Percentiles rank a stretch among this genome's conserved stretches.
phyloP scores from a whole-genome alignment of 2,797 vertebrate genomes.

The Cynodonichthys magdalenae region DNA sequence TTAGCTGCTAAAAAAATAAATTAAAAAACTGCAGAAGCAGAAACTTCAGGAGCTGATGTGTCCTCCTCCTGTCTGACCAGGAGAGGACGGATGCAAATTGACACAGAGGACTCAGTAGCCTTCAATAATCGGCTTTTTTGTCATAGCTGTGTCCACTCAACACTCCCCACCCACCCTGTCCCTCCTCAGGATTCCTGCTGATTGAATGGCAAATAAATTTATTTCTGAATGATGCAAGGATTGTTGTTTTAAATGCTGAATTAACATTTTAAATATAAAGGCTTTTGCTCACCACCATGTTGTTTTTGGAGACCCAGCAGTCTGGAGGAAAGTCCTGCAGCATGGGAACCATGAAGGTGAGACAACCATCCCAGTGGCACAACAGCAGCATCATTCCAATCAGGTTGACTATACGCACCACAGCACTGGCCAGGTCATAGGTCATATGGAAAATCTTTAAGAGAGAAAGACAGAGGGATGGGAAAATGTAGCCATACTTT shows the following conservation, averaged over 20 bases:
- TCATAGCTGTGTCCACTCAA: conserved; percentile 57
- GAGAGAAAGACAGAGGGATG: not conserved
- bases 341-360: conserved; percentile 97
- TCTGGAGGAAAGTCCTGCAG: conserved; percentile 93
- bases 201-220: no score
- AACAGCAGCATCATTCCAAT: conserved; percentile 97
- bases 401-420: conserved; percentile 92
- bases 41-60: conserved; percentile 10
- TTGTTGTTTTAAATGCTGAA: no score
- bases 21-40: not conserved
- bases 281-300: conserved; percentile 90
- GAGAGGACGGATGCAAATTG: conserved; percentile 53
- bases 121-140: conserved; percentile 78
- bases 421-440: conserved; percentile 93
- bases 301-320: conserved; percentile 95
- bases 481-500: not conserved
- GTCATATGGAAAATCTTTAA: conserved; percentile 95
- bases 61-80: conserved; percentile 28
- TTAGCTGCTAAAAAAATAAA: conserved; percentile 2
- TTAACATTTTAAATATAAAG: not conserved
- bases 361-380: conserved; percentile 95
- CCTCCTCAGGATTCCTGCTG: conserved; percentile 17
- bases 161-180: conserved; percentile 30
- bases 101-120: conserved; percentile 55
- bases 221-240: no score